Conservation (phyloP, 2,888 invertebrate genomes). For the Hofmannophila pseudospretella region DNA sequence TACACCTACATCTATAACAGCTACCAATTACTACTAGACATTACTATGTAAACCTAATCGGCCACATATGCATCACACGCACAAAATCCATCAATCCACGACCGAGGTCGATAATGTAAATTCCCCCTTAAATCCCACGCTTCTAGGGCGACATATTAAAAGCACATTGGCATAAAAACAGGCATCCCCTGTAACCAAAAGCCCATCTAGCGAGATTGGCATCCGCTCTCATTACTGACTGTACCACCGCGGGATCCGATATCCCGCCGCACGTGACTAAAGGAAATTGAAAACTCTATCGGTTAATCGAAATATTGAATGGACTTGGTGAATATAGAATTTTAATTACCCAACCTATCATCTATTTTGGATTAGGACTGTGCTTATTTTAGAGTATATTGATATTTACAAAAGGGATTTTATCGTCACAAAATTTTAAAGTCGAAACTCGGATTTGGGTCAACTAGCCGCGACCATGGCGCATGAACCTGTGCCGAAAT, state of each 20-base stretch:
- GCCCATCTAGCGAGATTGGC: slow-evolving; percentile 73
- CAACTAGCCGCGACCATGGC: too few relatives aligned
- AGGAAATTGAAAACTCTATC: slow-evolving; percentile 77
- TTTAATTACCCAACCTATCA: slow-evolving; percentile 9
- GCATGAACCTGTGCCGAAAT: too few relatives aligned
- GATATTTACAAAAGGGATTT: too few relatives aligned
- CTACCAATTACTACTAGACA: too few relatives aligned
- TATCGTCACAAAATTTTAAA: too few relatives aligned
- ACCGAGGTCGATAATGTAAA: slow-evolving; percentile 20
- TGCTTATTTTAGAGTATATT: too few relatives aligned
- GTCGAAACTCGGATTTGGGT: too few relatives aligned
- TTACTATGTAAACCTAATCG: too few relatives aligned
- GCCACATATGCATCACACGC: too few relatives aligned
- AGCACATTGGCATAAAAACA: slow-evolving; percentile 61
- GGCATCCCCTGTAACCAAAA: slow-evolving; percentile 59
- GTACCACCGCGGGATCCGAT: slow-evolving; percentile 72
- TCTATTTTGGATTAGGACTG: too few relatives aligned
- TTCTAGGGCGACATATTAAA: slow-evolving; percentile 54
- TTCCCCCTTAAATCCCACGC: slow-evolving; percentile 25
- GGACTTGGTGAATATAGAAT: slow-evolving; percentile 38
- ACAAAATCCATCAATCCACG: not conserved
- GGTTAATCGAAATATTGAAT: slow-evolving; percentile 73
- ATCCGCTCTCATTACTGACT: slow-evolving; percentile 73
- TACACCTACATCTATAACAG: too few relatives aligned
- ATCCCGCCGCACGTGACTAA: slow-evolving; percentile 71